A percentile compares a stretch with the other conserved stretches of the same genome.
Conservation (phyloP, 2,888 invertebrate genomes). For the Pollenia amentaria region DNA sequence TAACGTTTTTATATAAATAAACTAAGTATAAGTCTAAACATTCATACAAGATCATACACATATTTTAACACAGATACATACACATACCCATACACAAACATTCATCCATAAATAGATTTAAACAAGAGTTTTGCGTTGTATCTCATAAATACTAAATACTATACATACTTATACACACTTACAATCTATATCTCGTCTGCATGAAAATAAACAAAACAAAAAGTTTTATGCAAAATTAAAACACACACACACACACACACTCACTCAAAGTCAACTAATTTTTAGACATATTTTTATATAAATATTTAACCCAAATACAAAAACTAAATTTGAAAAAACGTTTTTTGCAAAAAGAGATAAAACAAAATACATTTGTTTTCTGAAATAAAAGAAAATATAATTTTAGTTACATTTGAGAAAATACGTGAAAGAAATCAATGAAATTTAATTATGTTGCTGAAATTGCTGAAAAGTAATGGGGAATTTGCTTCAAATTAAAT, state of each 20-base stretch:
- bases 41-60: background rate
- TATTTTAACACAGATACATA: background rate
- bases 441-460: constrained; percentile 18
- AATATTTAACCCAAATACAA: constrained; percentile 37
- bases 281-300: background rate
- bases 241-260: background rate
- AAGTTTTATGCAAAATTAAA: constrained; percentile 8
- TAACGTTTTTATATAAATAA: constrained; percentile 40
- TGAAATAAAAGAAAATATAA: constrained; percentile 2
- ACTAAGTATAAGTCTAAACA: constrained; percentile 44
- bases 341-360: constrained; percentile 8
- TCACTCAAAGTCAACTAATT: constrained; percentile 16
- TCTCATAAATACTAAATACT: constrained; percentile 19
- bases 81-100: background rate
- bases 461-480: background rate
- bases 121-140: constrained; percentile 54
- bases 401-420: constrained; percentile 4
- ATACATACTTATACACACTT: background rate
- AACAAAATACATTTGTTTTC: constrained; percentile 18
- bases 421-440: background rate
- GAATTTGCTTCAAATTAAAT: constrained; percentile 15
- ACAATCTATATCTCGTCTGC: too few relatives aligned
- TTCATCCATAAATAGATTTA: constrained; percentile 38
- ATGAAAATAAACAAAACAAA: background rate
- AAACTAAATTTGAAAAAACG: background rate